A percentile compares a stretch with the other conserved stretches of the same genome.
Evolutionary conservation across 92 coral and sea anemone species (phyloP).

Genomic region (Galaxea fascicularis): DNA sequence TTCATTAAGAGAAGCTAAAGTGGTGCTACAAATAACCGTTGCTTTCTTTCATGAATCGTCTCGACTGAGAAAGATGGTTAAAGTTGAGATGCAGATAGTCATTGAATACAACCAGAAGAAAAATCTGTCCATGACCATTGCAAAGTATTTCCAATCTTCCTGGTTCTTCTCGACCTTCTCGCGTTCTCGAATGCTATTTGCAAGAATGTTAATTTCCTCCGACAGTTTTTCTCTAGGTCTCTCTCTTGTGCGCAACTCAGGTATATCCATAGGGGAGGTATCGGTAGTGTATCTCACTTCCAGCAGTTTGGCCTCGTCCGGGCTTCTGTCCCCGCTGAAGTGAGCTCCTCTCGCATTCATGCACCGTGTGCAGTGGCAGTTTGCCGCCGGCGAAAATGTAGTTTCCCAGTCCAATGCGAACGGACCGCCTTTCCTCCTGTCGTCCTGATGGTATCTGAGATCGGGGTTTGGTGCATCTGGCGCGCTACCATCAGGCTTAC

Average conservation of each 20-base stretch:
- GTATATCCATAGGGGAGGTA: slow-evolving; percentile 80
- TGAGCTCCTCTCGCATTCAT: slow-evolving; percentile 72
- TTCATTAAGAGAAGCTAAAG: neutral
- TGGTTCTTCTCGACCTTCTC: slow-evolving; percentile 89
- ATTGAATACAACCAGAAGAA: slow-evolving; percentile 91
- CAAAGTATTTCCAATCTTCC: slow-evolving; percentile 94
- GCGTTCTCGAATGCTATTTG: slow-evolving; percentile 85
- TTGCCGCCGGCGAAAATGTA: slow-evolving; percentile 83
- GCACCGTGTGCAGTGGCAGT: slow-evolving; percentile 89
- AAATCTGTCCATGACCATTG: slow-evolving; percentile 96
- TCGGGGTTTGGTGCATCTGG: slow-evolving; percentile 64
- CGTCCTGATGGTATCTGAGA: slow-evolving; percentile 60
- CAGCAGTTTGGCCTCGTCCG: slow-evolving; percentile 76
- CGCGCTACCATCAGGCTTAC: slow-evolving; percentile 71
- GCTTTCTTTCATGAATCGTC: neutral
- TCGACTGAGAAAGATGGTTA: slow-evolving; percentile 79
- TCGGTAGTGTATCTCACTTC: slow-evolving; percentile 75
- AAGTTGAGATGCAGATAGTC: slow-evolving; percentile 86
- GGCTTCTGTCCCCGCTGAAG: slow-evolving; percentile 72
- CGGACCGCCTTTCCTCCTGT: slow-evolving; percentile 63
- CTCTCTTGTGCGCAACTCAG: slow-evolving; percentile 66
- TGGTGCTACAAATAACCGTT: neutral
- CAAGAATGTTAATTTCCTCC: slow-evolving; percentile 86
- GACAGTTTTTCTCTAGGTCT: slow-evolving; percentile 64
- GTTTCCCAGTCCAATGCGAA: slow-evolving; percentile 76